These are phyloP conservation scores for Arctopsyche grandis DNA, from an alignment of 1,140 invertebrate genomes.

Conservation along the genomic window DNA sequence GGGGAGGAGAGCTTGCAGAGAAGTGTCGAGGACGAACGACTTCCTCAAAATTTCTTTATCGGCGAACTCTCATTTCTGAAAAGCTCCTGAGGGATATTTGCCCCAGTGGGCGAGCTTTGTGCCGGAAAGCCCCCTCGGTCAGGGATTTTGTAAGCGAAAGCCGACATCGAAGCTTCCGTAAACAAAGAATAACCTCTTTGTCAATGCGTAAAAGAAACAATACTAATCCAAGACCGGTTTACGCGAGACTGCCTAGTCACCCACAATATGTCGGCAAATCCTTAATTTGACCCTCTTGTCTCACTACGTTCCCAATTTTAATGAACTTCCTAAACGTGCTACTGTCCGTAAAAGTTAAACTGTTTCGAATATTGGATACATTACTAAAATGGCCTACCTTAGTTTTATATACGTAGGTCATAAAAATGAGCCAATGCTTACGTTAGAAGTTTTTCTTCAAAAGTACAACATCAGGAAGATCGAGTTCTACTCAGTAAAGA, in stretches of 20 bases:
- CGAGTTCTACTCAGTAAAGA: too few relatives aligned
- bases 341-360: too few relatives aligned
- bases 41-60: slow-evolving; percentile 40
- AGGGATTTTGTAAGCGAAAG: background rate
- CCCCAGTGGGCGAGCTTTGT: background rate
- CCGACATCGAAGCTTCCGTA: background rate
- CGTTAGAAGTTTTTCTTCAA: too few relatives aligned
- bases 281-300: too few relatives aligned
- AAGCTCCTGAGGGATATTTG: background rate
- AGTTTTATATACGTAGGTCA: too few relatives aligned
- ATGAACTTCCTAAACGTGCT: too few relatives aligned
- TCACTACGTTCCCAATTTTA: too few relatives aligned
- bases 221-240: background rate
- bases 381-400: too few relatives aligned
- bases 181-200: slow-evolving; percentile 8
- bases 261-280: too few relatives aligned
- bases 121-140: background rate
- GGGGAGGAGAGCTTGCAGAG: background rate
- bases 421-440: too few relatives aligned
- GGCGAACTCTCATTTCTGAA: background rate
- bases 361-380: too few relatives aligned
- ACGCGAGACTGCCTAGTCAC: background rate
- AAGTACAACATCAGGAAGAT: too few relatives aligned
- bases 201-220: slow-evolving; percentile 12
- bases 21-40: slow-evolving; percentile 16